Evolutionary conservation across 2,888 invertebrate genomes (phyloP), one percentile per base, ranked within the genome.

Genomic region (Hyposoter didymator): DNA sequence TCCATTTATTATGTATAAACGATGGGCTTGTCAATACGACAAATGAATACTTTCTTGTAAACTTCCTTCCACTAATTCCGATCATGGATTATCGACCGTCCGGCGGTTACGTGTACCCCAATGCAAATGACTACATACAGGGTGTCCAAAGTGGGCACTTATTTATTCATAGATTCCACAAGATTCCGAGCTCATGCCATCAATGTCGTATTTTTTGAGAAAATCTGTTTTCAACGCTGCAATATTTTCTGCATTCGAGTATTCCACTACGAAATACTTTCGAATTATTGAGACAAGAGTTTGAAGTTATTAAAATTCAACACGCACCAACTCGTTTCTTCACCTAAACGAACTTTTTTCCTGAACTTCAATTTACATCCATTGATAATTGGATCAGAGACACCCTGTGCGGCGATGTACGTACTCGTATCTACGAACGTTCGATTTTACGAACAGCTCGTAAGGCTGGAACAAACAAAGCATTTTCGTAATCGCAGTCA

Each of bases 71-170:
- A n/a, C n/a, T 19, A 66, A 66, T n/a, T 10, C n/a, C 19, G 39
- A 66, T 66, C 39, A 19, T 66, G 66, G n/a, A 39, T 66, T 66
- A 66, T 66, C 66, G 66, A 66, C 4, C 66, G 39, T 39, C 28
- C 10, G 28, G 19, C n/a, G n/a, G 8, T 39, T 66, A 66, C 66
- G 19, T 39, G n/a, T 10, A 10, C 66, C 35, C n/a, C 19, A 8
- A 39, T 39, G 39, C 66, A 66, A 59, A 59, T 59, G 6, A 28
- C 59, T 12, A 10, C 7, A 28, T 59, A 59, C 14, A 59, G 59
- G 59, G 59, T 59, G 28, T 14, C 28, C 12, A 1, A 59, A 14
- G 28, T 28, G 39, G 39, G 8, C 39, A 39, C 39, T 39, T 39
- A 39, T 39, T 39, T 39, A 39, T 39, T 39, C 39, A 39, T 39